Conservation (phyloP, 2,113 vertebrate species). For the Sterrhoptilus dennistouni region DNA sequence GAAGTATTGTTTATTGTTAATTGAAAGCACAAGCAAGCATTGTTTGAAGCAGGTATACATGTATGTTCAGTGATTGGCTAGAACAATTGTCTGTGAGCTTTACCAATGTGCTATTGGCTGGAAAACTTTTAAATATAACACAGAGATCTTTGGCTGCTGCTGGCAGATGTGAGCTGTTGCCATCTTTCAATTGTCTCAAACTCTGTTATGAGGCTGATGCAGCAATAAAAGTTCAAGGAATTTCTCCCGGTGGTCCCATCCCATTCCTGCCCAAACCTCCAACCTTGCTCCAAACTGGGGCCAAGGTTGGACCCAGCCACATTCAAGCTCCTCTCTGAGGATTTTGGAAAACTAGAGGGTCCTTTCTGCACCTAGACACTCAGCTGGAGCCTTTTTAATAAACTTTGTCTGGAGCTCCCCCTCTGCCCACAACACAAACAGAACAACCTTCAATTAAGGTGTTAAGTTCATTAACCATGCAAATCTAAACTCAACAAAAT, state of each 20-base stretch:
- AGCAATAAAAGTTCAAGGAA: not conserved
- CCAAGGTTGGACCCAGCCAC: not conserved
- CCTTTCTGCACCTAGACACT: not conserved
- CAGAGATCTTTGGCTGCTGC: not conserved
- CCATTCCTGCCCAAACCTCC: not conserved
- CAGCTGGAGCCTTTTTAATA: not conserved
- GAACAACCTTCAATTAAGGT: constrained; percentile 61
- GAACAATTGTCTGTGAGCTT: not conserved
- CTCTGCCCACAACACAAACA: not conserved
- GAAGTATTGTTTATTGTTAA: not conserved
- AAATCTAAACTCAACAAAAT: constrained; percentile 74
- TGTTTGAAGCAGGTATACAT: not conserved
- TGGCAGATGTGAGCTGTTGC: not conserved
- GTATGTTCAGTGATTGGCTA: not conserved
- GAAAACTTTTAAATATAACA: not conserved
- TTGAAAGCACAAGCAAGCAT: not conserved
- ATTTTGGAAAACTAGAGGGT: accelerated
- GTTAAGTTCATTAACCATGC: constrained; percentile 31
- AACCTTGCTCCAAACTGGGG: not conserved
- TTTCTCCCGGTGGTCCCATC: not conserved
- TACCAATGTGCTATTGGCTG: not conserved
- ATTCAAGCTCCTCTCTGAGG: accelerated
- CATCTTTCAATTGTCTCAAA: not conserved
- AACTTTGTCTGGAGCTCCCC: not conserved
- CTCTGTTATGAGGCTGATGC: not conserved